A percentile compares a stretch with the other conserved stretches of the same genome.
Conservation (phyloP, 2,888 invertebrate genomes). For the Micropterix aruncella region DNA sequence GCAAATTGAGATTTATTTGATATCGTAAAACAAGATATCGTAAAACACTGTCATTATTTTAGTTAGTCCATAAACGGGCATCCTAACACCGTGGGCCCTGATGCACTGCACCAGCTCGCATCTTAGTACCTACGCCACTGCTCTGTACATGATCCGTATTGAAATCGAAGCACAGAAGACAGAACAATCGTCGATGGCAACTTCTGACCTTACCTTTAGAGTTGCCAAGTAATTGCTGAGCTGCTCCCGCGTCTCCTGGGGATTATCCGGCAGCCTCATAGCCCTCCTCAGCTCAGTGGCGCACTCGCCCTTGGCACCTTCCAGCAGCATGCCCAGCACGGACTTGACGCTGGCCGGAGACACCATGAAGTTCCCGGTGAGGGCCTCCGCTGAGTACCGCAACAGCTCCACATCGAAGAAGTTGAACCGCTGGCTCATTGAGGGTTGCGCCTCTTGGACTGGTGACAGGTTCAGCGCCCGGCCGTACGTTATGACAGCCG, state of each 20-base stretch:
- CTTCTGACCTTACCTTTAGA: constrained; percentile 19
- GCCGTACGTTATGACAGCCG: not conserved
- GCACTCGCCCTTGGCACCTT: constrained; percentile 42
- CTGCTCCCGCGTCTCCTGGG: constrained; percentile 23
- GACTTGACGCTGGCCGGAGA: constrained; percentile 55
- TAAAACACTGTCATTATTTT: no score
- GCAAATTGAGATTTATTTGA: no score
- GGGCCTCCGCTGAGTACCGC: constrained; percentile 25
- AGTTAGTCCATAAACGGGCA: no score
- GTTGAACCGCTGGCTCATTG: constrained; percentile 22
- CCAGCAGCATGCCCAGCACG: constrained; percentile 44
- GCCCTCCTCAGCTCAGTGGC: constrained; percentile 41
- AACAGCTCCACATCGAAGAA: constrained; percentile 42
- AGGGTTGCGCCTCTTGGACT: not conserved
- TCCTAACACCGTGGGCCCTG: no score
- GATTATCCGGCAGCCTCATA: constrained; percentile 35
- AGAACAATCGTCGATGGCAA: no score
- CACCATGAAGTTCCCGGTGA: constrained; percentile 41
- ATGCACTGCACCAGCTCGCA: no score
- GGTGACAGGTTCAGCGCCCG: constrained; percentile 1
- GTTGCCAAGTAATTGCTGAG: constrained; percentile 19
- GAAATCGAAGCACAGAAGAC: no score
- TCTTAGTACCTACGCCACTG: no score
- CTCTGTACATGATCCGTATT: no score
- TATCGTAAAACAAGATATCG: no score